phyloP scores from a whole-genome alignment of 2,888 invertebrate genomes.

The Thecocarcelia acutangulata region DNA sequence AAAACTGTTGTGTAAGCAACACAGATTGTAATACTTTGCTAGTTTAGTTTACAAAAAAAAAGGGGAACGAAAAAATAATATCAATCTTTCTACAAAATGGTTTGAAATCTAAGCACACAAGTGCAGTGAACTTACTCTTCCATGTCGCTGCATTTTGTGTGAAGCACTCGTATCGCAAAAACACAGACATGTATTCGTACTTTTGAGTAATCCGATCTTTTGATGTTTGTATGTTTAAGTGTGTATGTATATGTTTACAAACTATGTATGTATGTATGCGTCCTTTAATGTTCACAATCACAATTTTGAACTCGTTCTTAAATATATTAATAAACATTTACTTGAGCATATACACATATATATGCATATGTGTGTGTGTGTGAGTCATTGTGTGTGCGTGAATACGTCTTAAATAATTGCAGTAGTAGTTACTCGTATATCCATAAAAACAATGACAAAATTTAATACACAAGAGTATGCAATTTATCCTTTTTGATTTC shows the following conservation, averaged over 20 bases:
- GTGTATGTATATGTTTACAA: neutral
- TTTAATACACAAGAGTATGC: constrained; percentile 58
- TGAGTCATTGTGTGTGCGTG: neutral
- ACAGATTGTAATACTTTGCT: constrained; percentile 40
- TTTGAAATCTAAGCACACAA: constrained; percentile 65
- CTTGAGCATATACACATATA: no score
- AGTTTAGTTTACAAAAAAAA: neutral
- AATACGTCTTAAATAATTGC: constrained; percentile 15
- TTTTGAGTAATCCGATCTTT: constrained; percentile 55
- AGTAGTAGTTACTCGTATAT: constrained; percentile 33
- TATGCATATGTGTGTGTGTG: no score
- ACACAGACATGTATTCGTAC: constrained; percentile 48
- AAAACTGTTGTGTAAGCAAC: constrained; percentile 55
- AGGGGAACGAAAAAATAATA: constrained; percentile 22
- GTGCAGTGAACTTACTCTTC: constrained; percentile 64
- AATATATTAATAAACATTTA: constrained; percentile 24
- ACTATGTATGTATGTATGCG: neutral
- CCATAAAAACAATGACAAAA: constrained; percentile 43
- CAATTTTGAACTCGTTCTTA: constrained; percentile 31
- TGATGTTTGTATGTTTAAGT: constrained; percentile 3
- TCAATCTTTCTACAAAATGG: constrained; percentile 59
- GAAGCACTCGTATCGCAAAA: constrained; percentile 35
- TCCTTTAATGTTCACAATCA: constrained; percentile 50
- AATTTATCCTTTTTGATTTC: constrained; percentile 55
- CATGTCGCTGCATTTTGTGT: constrained; percentile 63